Percentiles rank a stretch among this genome's conserved stretches.
Conservation (phyloP, 2,113 vertebrate genomes). For the Carassius carassius region DNA sequence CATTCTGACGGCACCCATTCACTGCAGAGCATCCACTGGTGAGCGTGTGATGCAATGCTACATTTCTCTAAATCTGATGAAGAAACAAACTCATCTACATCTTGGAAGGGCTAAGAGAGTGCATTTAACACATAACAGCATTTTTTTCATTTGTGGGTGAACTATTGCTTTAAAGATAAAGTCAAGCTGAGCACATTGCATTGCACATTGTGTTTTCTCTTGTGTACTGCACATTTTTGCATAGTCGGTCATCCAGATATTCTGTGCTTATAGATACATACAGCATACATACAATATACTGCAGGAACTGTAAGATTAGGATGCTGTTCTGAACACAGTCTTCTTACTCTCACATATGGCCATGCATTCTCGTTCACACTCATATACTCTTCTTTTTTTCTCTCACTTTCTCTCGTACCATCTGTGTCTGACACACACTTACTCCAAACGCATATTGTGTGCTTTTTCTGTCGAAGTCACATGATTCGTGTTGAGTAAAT, state of each 20-base stretch:
- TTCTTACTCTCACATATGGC: constrained; percentile 5
- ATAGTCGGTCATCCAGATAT: not conserved
- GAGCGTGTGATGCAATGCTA: too few relatives aligned
- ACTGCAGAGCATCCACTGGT: not conserved
- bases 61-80: not conserved
- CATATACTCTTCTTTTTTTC: not conserved
- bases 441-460: constrained; percentile 4
- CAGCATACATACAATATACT: not conserved
- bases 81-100: too few relatives aligned
- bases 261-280: not conserved
- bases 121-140: too few relatives aligned
- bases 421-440: constrained; percentile 26
- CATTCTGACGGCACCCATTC: not conserved
- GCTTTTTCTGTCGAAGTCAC: not conserved
- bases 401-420: constrained; percentile 14
- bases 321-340: not conserved
- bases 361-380: not conserved
- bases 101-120: not conserved
- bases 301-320: not conserved
- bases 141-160: not conserved
- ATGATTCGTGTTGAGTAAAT: constrained; percentile 27
- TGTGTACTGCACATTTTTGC: not conserved
- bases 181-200: not conserved
- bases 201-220: not conserved
- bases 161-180: not conserved